Evolutionary conservation across 2,888 invertebrate genomes (phyloP), one percentile per base, ranked within the genome.

Genomic region (Dioctria rufipes): DNA sequence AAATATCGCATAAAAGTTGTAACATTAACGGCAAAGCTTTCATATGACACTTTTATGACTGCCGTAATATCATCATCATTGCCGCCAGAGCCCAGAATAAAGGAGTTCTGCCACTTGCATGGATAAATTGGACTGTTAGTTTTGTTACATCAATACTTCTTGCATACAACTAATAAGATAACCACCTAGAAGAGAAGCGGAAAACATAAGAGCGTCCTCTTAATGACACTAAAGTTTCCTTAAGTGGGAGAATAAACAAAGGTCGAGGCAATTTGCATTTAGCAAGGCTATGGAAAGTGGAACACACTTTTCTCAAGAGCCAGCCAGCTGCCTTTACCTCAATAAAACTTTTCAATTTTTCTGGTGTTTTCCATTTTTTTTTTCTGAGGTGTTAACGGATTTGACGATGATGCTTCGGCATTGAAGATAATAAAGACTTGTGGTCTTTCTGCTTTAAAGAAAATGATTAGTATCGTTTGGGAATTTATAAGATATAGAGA

Each of bases 241-340:
- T 71, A 71, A 71, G 71, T 71, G 54, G 71, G 25, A 6, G 51
- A 51, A 71, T 71, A 71, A 71, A 71, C 71, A 71, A 71, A 71
- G 71, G 71, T 71, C 71, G 71, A 71, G 54, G 71, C 71, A 71
- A 71, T 71, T 71, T 71, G 51, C 71, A 71, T 71, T 71, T 71
- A 71, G 40, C 71, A 71, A 71, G 54, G 71, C 39, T 71, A 49
- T 40, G 39, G 51, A 71, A 71, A 51, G 54, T 51, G 54, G 71
- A 71, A 71, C 13, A 71, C 71, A 71, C 51, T 71, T 51, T 71
- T 37, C 39, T 54, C 39, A 51, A 71, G 37, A 13, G 58, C 39
- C 25, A 25, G 25, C 25, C 25, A 25, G 67, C 25, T 49, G 40
- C 46, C 54, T 51, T 71, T 54, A 25, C 13, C 40, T 71, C 71